Evolutionary conservation across 2,888 invertebrate genomes (phyloP), one percentile per base, ranked within the genome.

Genomic region (Lepidochrysops patricia): DNA sequence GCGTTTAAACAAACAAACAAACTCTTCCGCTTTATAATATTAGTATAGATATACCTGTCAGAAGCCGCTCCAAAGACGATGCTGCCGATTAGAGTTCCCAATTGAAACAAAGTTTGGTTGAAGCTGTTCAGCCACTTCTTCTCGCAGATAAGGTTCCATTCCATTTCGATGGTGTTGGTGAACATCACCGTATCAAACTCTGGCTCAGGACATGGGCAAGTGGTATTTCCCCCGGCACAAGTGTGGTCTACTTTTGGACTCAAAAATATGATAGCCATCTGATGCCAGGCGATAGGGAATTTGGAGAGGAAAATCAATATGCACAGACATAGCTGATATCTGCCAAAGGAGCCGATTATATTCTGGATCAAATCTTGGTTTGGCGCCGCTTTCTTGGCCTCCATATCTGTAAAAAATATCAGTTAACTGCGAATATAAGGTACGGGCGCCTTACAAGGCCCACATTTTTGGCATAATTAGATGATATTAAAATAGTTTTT

Each of bases 131-230:
- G 78, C 80, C 93, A 92, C 57, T 87, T 85, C 49, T 82, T 90
- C 2, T 91, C 90, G 75, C 95, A 95, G 25, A 95, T 93, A 63
- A 96, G 85, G 75, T 93, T 88, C 94, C 94, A 96, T 90, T 95
- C 92, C 60, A 92, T 93, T 61, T 91, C 89, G 15, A 95, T 94
- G 0, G 94, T 94, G 66, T 92, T 91, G 1, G 91, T 81, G 73
- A 95, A 95, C 62, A 92, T 74, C 52, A 90, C 91, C 57, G 88
- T 92, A 71, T 95, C 91, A 70, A 92, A 95, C 5, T 86, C 76
- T 62, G 92, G 90, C 48, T 86, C 73, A 0, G 80, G 69, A 70
- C 94, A 94, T 1, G 91, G 89, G 67, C 93, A 93, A 5, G 77
- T 72, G 25, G 80, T 70, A 32, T 68, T 70, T 25, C 71, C 68